Evolutionary conservation across 1,140 invertebrate species (phyloP), one percentile per base, ranked within the genome.

Genomic region (Gryllus bimaculatus): DNA sequence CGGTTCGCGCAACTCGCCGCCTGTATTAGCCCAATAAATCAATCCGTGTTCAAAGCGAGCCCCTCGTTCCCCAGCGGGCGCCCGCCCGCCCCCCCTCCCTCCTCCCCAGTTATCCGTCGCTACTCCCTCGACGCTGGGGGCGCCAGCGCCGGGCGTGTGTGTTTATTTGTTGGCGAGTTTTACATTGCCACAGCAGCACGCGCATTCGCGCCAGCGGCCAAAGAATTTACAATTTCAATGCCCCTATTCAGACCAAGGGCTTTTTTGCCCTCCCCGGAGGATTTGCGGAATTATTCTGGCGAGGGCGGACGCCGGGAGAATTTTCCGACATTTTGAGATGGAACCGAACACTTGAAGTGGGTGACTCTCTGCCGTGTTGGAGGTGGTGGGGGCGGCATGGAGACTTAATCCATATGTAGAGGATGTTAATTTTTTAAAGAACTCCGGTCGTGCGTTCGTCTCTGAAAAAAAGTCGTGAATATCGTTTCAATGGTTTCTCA

Each of bases 151-250:
- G 10, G 18, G 2, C 18, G 54, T 18, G 54, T 66, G 54, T 66
- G 54, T 66, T 66, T 66, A 66, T 66, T 66, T 66, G 54, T 66
- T 66, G 54, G 54, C 54, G 54, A 66, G 54, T 66, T 66, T 66
- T 66, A 66, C 54, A 66, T 66, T 66, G 54, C 54, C 54, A 7
- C 54, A 66, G 18, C 54, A 10, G 54, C 26, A 39, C 26, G 18
- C 54, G 54, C 54, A 18, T 66, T 66, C 54, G 54, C 54, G 54
- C 54, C 54, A 66, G 18, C 54, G 54, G 18, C 54, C 54, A 66
- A 66, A 66, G 54, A 66, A 66, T 66, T 66, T 66, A 66, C 10
- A 66, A 66, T 66, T 66, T 66, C 54, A 66, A 66, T 66, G 10
- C 54, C 18, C 54, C 54, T 66, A 66, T 66, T 66, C 54, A 66